Evolutionary conservation across 2,797 vertebrate genomes (phyloP), one percentile per base, ranked within the genome.

Genomic region (Onychomys leucogaster): DNA sequence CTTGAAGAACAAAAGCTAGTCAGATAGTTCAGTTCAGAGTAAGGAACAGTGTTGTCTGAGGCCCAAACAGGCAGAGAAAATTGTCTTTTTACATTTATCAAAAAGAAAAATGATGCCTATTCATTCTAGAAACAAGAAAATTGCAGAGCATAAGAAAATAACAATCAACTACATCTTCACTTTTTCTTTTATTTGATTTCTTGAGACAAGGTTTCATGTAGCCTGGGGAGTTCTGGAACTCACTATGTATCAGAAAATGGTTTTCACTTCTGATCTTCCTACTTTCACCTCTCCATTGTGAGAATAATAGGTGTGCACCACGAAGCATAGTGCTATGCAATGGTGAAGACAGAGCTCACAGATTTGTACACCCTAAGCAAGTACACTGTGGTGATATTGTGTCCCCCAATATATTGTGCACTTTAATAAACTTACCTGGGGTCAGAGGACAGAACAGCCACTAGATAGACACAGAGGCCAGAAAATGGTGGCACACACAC

Each of bases 41-140:
- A 59, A 25, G 77, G n/a, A 55, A 3, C 16, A 17, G 25, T 32
- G 67, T 69, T 55, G 1, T 21, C 76, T 0, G 21, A 95, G 25
- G 76, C 25, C 27, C 75, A 92, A 96, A 65, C 25, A 89, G 16
- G 75, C 2, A 71, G n/a, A 61, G 29, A 90, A 85, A 90, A 89
- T 92, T 95, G 88, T 55, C 59, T 81, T 63, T 52, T 75, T 21
- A 75, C 3, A 14, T 49, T 90, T 82, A 59, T 69, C 8, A 73
- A 52, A 87, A 34, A 87, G 23, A 67, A 57, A 75, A 77, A 96
- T 4, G 29, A 69, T 71, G 27, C 2, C 37, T 11, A 43, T 27
- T 91, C 34, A 94, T 84, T 25, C 10, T 13, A 81, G 65, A 96
- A 91, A 77, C 7, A 63, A 3, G 49, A 27, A 80, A 91, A 80